These are phyloP conservation scores for Drosophila pseudotalamancana DNA, from an alignment of 2,888 invertebrate species.

Conservation along the genomic window DNA sequence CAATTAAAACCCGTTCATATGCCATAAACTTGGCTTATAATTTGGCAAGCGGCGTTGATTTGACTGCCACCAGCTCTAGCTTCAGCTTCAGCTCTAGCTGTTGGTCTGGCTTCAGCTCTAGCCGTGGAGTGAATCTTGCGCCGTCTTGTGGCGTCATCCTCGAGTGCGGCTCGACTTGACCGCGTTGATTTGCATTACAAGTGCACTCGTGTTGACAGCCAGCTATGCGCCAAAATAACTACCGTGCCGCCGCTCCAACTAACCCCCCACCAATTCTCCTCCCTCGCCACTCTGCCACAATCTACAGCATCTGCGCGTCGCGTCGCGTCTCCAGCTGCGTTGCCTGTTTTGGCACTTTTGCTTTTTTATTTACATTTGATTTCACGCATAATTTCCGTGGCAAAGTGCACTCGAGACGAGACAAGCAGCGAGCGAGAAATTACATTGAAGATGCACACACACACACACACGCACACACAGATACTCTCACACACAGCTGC, in stretches of 20 bases:
- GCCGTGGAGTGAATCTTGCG: conserved; percentile 22
- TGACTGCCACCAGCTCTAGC: conserved; percentile 21
- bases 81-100: neutral
- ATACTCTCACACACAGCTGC: conserved; percentile 6
- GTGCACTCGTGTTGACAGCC: conserved; percentile 81
- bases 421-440: conserved; percentile 51
- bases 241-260: conserved; percentile 65
- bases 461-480: conserved; percentile 10
- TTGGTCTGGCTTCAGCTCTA: conserved; percentile 6
- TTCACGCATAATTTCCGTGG: conserved; percentile 77
- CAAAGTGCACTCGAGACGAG: conserved; percentile 75
- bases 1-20: conserved; percentile 48
- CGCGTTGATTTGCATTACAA: conserved; percentile 82
- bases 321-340: conserved; percentile 7
- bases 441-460: conserved; percentile 37
- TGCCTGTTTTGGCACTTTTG: conserved; percentile 75
- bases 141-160: conserved; percentile 53
- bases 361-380: conserved; percentile 80
- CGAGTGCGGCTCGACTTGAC: conserved; percentile 64
- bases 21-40: conserved; percentile 75
- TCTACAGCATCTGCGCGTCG: neutral
- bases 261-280: neutral
- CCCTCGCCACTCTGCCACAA: neutral
- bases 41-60: conserved; percentile 57
- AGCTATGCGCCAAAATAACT: conserved; percentile 82